Evolutionary conservation across 1,140 invertebrate species (phyloP).

Genomic region (Venustaconcha ellipsiformis): DNA sequence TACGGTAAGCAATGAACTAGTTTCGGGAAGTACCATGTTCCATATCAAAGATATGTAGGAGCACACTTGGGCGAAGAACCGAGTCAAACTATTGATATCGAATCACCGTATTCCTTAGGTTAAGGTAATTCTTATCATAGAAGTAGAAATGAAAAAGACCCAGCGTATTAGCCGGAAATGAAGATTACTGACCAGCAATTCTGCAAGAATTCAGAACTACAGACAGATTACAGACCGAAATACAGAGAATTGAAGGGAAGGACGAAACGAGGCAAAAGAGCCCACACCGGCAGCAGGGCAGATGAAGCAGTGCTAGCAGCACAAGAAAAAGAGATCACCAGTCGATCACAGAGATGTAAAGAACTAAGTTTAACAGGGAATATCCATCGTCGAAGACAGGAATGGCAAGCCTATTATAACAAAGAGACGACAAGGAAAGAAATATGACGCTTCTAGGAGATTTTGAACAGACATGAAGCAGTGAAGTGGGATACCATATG

Average conservation of each 20-base stretch:
- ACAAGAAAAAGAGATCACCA: slow-evolving; percentile 8
- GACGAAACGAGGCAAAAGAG: slow-evolving; percentile 13
- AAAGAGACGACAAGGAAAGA: not conserved
- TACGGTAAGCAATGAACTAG: slow-evolving; percentile 1
- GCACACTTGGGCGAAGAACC: slow-evolving; percentile 11
- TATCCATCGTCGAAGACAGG: not conserved
- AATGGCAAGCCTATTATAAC: not conserved
- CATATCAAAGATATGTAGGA: slow-evolving; percentile 29
- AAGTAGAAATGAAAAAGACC: not conserved
- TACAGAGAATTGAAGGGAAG: slow-evolving; percentile 15
- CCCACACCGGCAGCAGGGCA: slow-evolving; percentile 11
- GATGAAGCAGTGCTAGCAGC: slow-evolving; percentile 15
- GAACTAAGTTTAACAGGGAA: not conserved
- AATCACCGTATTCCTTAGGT: not conserved
- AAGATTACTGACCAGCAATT: slow-evolving; percentile 9
- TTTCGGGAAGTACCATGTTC: slow-evolving; percentile 6
- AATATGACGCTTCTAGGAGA: not conserved
- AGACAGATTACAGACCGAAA: not conserved
- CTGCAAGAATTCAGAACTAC: not conserved
- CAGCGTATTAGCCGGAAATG: not conserved
- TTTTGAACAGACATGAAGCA: not conserved
- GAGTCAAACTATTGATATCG: not conserved
- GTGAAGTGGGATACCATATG: not conserved
- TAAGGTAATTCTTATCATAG: not conserved
- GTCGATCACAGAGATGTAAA: slow-evolving; percentile 8